Evolutionary conservation across 2,797 vertebrate species (phyloP), one percentile per base, ranked within the genome.

Genomic region (Paguma larvata): DNA sequence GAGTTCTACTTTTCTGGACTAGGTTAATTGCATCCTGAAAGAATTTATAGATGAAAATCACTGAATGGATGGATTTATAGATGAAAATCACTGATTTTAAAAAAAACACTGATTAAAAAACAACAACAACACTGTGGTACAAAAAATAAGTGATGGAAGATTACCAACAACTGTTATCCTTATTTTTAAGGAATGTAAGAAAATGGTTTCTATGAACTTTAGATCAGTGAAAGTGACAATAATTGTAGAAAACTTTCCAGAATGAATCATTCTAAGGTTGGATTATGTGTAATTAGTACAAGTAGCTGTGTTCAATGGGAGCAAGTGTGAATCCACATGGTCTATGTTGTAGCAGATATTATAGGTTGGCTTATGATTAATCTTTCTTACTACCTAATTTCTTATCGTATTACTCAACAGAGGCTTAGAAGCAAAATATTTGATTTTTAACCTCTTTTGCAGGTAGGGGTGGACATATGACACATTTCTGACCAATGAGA

Each of bases 41-140:
- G 16, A 86, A 73, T 30, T 92, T 92, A 19, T 16, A 51, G 25
- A n/a, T 86, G 27, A 86, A 89, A 92, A 90, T 94, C 46, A 72
- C 32, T 63, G 48, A 89, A 67, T 3, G 72, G 2, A 44, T 88
- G 85, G 46, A 46, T 46, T 75, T 75, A 75, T 46, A 75, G 25
- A 75, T 51, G 46, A 51, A 78, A 78, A n/a, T 51, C 46, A 78
- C 30, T 21, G 14, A 51, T 78, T 95, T 25, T 86, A 72, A 46
- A 38, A 46, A 44, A 73, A 23, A 6, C 19, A 38, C 38, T 38
- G 38, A 38, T 38, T 38, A 38, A 38, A 38, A 38, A 38, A 38
- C 38, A 38, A 38, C 38, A 38, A 38, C 38, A 38, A 38, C 38
- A 38, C n/a, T 72, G 70, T 53, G 67, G 51, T 44, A 21, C 27